Conservation (phyloP, 2,888 invertebrate genomes). For the Protophormia terraenovae region DNA sequence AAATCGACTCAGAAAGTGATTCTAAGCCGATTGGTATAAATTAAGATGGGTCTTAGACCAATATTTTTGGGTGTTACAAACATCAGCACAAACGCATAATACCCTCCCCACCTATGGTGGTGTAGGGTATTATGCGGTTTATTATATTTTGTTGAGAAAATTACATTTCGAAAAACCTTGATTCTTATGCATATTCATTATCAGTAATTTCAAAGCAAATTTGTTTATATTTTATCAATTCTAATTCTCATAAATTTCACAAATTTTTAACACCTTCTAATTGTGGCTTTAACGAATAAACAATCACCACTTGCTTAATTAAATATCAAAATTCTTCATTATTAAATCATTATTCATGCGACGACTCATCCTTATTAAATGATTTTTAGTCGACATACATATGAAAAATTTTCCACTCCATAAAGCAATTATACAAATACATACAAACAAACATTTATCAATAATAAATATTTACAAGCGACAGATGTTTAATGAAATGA, state of each 20-base stretch:
- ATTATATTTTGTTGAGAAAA: too few relatives aligned
- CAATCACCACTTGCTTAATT: neutral
- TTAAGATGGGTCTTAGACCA: too few relatives aligned
- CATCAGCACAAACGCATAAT: too few relatives aligned
- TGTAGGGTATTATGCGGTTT: too few relatives aligned
- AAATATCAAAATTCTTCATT: neutral
- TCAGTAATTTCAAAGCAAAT: too few relatives aligned
- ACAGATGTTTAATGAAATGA: conserved; percentile 54
- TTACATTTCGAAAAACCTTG: too few relatives aligned
- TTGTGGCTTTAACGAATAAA: neutral
- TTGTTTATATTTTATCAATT: too few relatives aligned
- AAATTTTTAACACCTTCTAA: neutral
- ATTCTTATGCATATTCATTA: too few relatives aligned
- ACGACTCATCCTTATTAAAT: neutral
- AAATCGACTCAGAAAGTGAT: too few relatives aligned
- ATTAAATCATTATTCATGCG: neutral
- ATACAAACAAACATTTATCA: conserved; percentile 52
- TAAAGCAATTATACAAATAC: conserved; percentile 47
- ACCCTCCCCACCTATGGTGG: too few relatives aligned
- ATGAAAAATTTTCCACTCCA: conserved; percentile 38
- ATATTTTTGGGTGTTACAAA: too few relatives aligned
- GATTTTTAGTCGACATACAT: neutral
- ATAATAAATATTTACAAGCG: conserved; percentile 56
- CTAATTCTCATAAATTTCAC: neutral
- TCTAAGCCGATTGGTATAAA: too few relatives aligned